A percentile compares a stretch with the other conserved stretches of the same genome.
phyloP scores from a whole-genome alignment of 2,888 invertebrate species.

The Meteorus colon region DNA sequence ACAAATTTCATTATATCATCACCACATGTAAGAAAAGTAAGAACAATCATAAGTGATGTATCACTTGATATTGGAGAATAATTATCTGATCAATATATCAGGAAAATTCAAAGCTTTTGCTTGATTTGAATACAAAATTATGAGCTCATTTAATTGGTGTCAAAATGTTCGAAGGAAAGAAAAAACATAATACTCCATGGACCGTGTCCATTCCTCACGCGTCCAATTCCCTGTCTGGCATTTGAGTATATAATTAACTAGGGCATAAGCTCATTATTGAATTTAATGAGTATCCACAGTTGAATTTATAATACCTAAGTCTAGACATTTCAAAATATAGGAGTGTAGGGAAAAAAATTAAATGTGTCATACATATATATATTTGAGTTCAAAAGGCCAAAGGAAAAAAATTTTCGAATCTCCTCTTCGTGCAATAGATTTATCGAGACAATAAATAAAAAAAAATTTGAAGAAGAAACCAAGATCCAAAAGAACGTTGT shows the following conservation, averaged over 20 bases:
- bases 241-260: constrained; percentile 32
- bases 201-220: constrained; percentile 12
- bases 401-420: neutral
- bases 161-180: neutral
- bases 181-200: neutral
- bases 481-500: constrained; percentile 5
- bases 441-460: neutral
- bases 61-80: too few species aligned
- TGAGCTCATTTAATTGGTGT: too few species aligned
- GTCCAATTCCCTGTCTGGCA: constrained; percentile 37
- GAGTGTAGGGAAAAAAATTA: constrained; percentile 1
- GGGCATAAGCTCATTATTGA: constrained; percentile 29
- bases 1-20: neutral
- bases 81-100: too few species aligned
- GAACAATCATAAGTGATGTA: neutral
- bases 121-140: too few species aligned
- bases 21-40: neutral
- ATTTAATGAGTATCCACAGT: constrained; percentile 27
- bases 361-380: neutral
- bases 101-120: too few species aligned
- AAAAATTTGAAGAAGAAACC: neutral
- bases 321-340: constrained; percentile 7
- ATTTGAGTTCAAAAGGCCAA: neutral
- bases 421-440: neutral
- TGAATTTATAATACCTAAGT: constrained; percentile 10